Conservation (phyloP, 2,797 vertebrate genomes). For the Novumbra hubbsi region DNA sequence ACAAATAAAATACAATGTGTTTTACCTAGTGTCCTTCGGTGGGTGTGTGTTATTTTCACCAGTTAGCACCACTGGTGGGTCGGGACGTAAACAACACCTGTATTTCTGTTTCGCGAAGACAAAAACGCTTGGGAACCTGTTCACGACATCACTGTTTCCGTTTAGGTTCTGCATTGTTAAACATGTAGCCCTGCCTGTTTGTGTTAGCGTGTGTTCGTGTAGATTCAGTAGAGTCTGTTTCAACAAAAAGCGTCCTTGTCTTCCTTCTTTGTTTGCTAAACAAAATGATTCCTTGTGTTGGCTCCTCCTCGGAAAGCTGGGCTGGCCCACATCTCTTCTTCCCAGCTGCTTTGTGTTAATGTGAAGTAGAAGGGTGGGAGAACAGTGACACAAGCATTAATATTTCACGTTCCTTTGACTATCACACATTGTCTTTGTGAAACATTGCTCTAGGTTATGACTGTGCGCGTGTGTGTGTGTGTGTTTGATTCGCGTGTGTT, state of each 20-base stretch:
- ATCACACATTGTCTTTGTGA: slow-evolving; percentile 82
- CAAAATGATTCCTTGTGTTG: slow-evolving; percentile 75
- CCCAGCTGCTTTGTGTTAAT: slow-evolving; percentile 86
- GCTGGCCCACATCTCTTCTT: slow-evolving; percentile 83
- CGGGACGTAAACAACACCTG: no score
- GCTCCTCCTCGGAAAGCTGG: slow-evolving; percentile 65
- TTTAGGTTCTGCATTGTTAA: background rate
- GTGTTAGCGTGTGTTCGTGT: slow-evolving; percentile 12
- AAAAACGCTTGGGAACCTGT: no score
- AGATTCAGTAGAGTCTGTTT: slow-evolving; percentile 8
- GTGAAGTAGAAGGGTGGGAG: slow-evolving; percentile 82
- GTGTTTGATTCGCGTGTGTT: no score
- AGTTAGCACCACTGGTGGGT: no score
- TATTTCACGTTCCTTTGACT: slow-evolving; percentile 79
- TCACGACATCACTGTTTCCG: background rate
- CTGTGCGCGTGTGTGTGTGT: slow-evolving; percentile 76
- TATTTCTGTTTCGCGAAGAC: no score
- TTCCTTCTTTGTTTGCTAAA: slow-evolving; percentile 6
- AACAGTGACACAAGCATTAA: slow-evolving; percentile 84
- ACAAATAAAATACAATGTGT: no score
- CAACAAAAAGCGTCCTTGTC: slow-evolving; percentile 12
- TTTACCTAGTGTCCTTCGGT: no score
- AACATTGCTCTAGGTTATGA: slow-evolving; percentile 83
- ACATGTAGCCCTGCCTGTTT: background rate
- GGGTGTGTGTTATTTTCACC: no score